phyloP scores from a whole-genome alignment of 1,140 invertebrate species.

The Platyura marginata region DNA sequence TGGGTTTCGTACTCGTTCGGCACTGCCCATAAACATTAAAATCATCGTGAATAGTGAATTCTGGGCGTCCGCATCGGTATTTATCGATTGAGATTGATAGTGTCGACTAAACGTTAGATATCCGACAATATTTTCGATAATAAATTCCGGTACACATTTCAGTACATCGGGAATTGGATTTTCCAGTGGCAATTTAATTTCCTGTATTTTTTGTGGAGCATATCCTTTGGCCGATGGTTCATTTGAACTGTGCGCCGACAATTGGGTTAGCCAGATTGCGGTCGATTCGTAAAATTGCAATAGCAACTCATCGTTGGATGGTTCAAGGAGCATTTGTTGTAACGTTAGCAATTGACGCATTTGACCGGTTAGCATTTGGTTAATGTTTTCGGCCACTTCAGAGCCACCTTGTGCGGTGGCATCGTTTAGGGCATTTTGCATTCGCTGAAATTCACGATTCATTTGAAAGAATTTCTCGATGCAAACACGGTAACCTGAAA shows the following conservation, averaged over 20 bases:
- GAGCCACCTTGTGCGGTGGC: slow-evolving; percentile 28
- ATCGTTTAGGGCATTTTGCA: slow-evolving; percentile 53
- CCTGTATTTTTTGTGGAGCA: slow-evolving; percentile 12
- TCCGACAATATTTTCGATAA: slow-evolving; percentile 73
- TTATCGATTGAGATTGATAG: slow-evolving; percentile 37
- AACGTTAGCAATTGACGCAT: slow-evolving; percentile 25
- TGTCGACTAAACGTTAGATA: slow-evolving; percentile 57
- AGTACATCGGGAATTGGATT: slow-evolving; percentile 13
- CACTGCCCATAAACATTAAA: slow-evolving; percentile 54
- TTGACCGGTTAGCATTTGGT: slow-evolving; percentile 39
- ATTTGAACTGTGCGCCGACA: slow-evolving; percentile 30
- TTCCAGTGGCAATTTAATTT: slow-evolving; percentile 13
- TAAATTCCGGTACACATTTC: slow-evolving; percentile 67
- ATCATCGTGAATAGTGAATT: slow-evolving; percentile 54
- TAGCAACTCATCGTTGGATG: slow-evolving; percentile 15
- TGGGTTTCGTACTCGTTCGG: slow-evolving; percentile 70
- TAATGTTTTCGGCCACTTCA: slow-evolving; percentile 37
- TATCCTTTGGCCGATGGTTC: slow-evolving; percentile 11
- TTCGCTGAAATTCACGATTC: slow-evolving; percentile 50
- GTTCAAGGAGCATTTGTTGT: slow-evolving; percentile 16
- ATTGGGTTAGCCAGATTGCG: slow-evolving; percentile 65
- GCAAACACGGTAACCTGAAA: slow-evolving; percentile 54
- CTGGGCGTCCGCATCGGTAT: slow-evolving; percentile 24
- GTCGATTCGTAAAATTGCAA: slow-evolving; percentile 64
- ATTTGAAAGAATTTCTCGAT: slow-evolving; percentile 52